Percentiles rank a stretch among this genome's conserved stretches.
phyloP scores from a whole-genome alignment of 2,113 vertebrate species.

The Engystomops pustulosus region DNA sequence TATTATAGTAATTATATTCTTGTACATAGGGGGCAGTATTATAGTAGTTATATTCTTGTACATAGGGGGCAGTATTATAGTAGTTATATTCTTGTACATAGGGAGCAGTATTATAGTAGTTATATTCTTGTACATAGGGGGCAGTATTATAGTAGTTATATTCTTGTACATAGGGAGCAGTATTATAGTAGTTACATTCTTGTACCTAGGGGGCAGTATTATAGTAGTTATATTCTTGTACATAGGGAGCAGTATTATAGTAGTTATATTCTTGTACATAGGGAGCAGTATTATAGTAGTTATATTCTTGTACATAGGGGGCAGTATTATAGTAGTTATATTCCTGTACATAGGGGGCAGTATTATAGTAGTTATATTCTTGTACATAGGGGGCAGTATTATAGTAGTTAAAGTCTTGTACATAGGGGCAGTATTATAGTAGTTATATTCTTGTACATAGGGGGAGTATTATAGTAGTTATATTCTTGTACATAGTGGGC shows the following conservation, averaged over 20 bases:
- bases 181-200: constrained; percentile 1
- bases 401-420: constrained; percentile 7
- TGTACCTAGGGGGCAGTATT: neutral
- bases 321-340: constrained; percentile 10
- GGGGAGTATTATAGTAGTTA: no score
- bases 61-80: no score
- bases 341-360: neutral
- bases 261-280: constrained; percentile 12
- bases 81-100: no score
- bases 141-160: no score
- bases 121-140: no score
- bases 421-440: no score
- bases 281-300: constrained; percentile 10
- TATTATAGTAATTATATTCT: no score
- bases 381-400: constrained; percentile 1
- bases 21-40: no score
- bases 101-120: no score
- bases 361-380: constrained; percentile 12
- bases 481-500: no score
- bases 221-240: constrained; percentile 5
- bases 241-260: constrained; percentile 7
- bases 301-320: constrained; percentile 13
- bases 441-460: no score
- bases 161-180: neutral
- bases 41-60: no score